A percentile compares a stretch with the other conserved stretches of the same genome.
phyloP scores from a whole-genome alignment of 2,113 vertebrate genomes.

The Emydura subglobosa region DNA sequence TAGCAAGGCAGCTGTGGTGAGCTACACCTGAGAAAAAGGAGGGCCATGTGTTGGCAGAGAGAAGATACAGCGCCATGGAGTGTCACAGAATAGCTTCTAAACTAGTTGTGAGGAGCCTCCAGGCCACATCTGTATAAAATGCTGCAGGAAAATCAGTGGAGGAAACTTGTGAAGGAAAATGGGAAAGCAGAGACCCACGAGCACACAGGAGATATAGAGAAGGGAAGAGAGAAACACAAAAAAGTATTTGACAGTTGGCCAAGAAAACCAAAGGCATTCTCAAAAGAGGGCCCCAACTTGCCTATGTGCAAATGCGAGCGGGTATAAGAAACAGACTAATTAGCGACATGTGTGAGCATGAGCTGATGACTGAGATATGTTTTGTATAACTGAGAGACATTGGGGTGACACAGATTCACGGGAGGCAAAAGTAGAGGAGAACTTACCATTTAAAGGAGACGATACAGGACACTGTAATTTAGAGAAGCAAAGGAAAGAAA shows the following conservation, averaged over 20 bases:
- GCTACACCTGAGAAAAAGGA: too few relatives aligned
- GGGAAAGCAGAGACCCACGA: neutral
- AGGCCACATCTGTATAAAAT: neutral
- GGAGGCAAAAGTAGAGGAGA: neutral
- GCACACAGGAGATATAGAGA: neutral
- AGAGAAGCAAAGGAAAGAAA: neutral
- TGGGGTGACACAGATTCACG: neutral
- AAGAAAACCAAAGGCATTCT: neutral
- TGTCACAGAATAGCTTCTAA: neutral
- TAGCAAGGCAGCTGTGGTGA: too few relatives aligned
- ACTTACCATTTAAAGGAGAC: neutral
- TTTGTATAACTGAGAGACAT: neutral
- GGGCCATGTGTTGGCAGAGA: too few relatives aligned
- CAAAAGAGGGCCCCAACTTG: neutral
- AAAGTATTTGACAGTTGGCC: neutral
- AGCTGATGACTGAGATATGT: neutral
- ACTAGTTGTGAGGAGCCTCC: neutral
- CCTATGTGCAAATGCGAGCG: conserved; percentile 3
- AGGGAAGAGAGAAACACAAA: neutral
- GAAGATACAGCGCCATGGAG: too few relatives aligned
- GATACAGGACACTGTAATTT: neutral
- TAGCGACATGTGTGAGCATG: neutral
- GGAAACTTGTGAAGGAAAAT: neutral
- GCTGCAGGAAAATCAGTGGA: neutral
- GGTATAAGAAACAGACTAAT: conserved; percentile 17